Conservation (phyloP, 2,797 vertebrate species). For the Pseudotriccus pelzelni region DNA sequence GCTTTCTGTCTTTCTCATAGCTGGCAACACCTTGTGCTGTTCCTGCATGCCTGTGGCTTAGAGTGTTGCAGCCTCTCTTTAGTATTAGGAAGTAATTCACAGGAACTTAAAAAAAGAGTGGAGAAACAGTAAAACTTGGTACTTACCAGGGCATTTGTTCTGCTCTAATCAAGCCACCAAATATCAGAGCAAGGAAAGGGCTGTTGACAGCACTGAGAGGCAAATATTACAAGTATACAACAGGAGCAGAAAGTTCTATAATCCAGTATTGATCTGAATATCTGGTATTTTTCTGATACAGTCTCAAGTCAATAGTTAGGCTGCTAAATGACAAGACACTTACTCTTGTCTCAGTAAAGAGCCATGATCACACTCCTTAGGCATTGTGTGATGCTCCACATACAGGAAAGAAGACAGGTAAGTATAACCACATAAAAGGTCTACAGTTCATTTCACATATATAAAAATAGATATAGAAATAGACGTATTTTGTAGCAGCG, state of each 20-base stretch:
- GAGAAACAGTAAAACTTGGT: background rate
- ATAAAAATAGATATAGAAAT: background rate
- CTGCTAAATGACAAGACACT: background rate
- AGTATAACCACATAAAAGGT: background rate
- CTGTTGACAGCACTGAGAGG: background rate
- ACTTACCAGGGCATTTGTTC: fast-evolving
- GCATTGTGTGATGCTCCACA: background rate
- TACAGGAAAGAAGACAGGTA: background rate
- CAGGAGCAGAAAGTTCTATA: background rate
- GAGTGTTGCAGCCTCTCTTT: background rate
- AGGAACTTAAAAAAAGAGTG: background rate
- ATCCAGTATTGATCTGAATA: background rate
- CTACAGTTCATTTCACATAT: background rate
- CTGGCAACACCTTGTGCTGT: background rate
- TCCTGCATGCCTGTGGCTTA: background rate
- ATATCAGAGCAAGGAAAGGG: background rate
- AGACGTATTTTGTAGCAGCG: background rate
- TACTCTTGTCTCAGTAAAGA: background rate
- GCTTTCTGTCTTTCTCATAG: background rate
- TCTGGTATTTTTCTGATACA: background rate
- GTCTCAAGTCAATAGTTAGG: background rate
- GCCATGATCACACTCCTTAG: background rate
- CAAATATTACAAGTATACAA: background rate
- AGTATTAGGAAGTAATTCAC: background rate
- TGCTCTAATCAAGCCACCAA: background rate